A percentile compares a stretch with the other conserved stretches of the same genome.
Evolutionary conservation across 2,113 vertebrate species (phyloP).

Genomic region (Pedetes capensis): DNA sequence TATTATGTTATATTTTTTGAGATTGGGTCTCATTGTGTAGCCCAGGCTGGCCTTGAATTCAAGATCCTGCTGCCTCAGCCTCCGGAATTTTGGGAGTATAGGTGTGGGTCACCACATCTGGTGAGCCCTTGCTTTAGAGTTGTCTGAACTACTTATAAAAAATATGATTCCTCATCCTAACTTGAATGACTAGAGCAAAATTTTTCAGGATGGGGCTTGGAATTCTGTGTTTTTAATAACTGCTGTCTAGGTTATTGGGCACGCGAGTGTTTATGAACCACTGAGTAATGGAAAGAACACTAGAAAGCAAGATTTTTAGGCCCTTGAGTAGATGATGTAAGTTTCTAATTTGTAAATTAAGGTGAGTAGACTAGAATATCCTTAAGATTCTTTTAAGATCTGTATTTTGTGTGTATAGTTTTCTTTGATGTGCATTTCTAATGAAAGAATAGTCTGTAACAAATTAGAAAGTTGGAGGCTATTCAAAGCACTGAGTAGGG

Average conservation of each 20-base stretch:
- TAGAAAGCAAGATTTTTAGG: background rate
- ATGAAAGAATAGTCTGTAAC: background rate
- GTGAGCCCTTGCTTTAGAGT: background rate
- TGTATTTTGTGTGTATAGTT: background rate
- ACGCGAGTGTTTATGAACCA: background rate
- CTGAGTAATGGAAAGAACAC: background rate
- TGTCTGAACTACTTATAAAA: background rate
- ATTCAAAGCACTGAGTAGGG: background rate
- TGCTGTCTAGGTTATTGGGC: background rate
- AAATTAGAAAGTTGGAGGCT: background rate
- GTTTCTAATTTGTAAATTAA: conserved; percentile 32
- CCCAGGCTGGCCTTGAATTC: background rate
- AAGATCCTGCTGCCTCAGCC: too few relatives aligned
- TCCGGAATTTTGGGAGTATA: background rate
- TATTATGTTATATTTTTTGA: background rate
- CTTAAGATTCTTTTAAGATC: background rate
- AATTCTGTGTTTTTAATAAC: conserved; percentile 25
- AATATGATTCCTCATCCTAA: background rate
- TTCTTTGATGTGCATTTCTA: background rate
- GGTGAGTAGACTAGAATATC: background rate
- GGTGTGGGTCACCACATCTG: background rate
- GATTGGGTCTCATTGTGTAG: background rate
- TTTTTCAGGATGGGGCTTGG: background rate
- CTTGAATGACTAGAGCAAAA: background rate
- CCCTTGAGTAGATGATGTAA: background rate